These are phyloP conservation scores for Cephus pygmeus DNA, from an alignment of 2,888 invertebrate genomes.

Conservation along the genomic window DNA sequence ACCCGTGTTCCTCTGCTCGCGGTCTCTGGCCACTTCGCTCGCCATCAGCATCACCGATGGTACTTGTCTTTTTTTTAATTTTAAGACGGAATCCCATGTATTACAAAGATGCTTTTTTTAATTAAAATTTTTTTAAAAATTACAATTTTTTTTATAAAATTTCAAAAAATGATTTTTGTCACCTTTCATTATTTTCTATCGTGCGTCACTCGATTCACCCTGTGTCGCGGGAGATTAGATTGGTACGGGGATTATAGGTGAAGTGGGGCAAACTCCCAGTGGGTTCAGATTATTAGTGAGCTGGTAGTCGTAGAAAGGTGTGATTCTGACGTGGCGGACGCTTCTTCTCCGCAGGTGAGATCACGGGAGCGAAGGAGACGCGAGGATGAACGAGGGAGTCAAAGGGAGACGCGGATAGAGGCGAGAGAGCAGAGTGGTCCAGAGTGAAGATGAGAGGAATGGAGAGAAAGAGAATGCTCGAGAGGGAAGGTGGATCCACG, in stretches of 20 bases:
- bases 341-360: slow-evolving; percentile 41
- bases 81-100: background rate
- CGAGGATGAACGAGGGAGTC: slow-evolving; percentile 23
- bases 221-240: background rate
- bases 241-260: background rate
- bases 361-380: slow-evolving; percentile 20
- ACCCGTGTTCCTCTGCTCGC: background rate
- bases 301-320: slow-evolving; percentile 52
- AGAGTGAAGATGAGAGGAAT: slow-evolving; percentile 30
- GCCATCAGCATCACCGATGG: background rate
- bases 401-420: slow-evolving; percentile 18
- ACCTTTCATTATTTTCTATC: background rate
- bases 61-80: background rate
- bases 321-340: slow-evolving; percentile 54
- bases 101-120: background rate
- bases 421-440: slow-evolving; percentile 27
- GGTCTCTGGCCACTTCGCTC: slow-evolving; percentile 25
- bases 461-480: slow-evolving; percentile 37
- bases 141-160: background rate
- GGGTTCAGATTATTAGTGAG: slow-evolving; percentile 53
- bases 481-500: slow-evolving; percentile 15
- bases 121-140: background rate
- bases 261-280: slow-evolving; percentile 21
- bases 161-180: background rate
- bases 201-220: background rate